Evolutionary conservation across 2,113 vertebrate species (phyloP).

Genomic region (Furnarius figulus): DNA sequence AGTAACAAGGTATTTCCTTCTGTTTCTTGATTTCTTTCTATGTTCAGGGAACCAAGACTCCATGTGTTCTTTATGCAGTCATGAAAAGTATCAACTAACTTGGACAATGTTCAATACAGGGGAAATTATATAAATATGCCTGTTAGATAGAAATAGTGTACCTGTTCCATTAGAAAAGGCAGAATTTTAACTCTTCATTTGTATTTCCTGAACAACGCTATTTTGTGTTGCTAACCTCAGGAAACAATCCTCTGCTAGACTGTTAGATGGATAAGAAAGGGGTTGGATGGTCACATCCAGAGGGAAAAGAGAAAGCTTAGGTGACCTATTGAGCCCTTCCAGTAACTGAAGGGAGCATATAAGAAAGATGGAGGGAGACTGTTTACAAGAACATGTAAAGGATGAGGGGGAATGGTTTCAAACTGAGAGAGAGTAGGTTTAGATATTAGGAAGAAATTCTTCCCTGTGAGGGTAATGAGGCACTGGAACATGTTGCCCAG

Average conservation of each 20-base stretch:
- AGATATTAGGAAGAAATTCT: not conserved
- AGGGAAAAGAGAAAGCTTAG: not conserved
- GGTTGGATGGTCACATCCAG: not conserved
- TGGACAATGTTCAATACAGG: not conserved
- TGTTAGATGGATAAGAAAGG: not conserved
- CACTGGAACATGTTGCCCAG: not conserved
- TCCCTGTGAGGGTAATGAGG: not conserved
- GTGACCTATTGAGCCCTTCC: not conserved
- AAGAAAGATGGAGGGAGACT: not conserved
- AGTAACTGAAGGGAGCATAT: not conserved
- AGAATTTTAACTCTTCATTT: not conserved
- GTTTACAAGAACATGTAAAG: not conserved
- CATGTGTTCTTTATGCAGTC: not conserved
- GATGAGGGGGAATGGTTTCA: not conserved
- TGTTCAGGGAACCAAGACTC: not conserved
- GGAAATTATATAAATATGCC: not conserved
- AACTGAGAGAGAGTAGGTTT: not conserved
- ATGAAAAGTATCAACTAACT: not conserved
- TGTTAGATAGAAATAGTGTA: not conserved
- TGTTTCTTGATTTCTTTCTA: not conserved
- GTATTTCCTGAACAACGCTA: not conserved
- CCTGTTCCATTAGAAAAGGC: not conserved
- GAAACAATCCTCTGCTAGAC: not conserved
- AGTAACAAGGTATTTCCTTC: not conserved
- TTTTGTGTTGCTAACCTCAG: not conserved